Percentiles rank a stretch among this genome's conserved stretches.
These are phyloP conservation scores for Dendronephthya gigantea DNA, from an alignment of 64 coral and sea anemone species.

Conservation along the genomic window DNA sequence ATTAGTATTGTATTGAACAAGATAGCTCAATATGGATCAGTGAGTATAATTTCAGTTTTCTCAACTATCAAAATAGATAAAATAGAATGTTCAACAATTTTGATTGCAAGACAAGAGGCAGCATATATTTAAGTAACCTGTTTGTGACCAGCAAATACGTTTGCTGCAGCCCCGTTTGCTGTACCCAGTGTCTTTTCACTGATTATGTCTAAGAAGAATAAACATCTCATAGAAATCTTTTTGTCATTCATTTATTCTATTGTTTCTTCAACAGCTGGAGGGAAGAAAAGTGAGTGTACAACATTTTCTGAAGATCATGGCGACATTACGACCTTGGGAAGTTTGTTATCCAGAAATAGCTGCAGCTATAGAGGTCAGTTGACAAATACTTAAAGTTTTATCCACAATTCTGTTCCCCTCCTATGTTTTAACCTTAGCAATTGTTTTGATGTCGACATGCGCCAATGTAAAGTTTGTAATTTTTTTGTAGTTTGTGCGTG, in stretches of 20 bases:
- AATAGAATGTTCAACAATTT: no score
- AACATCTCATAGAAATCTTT: no score
- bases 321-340: slow-evolving; percentile 78
- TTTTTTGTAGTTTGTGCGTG: slow-evolving; percentile 58
- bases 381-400: background rate
- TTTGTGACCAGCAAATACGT: no score
- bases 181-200: no score
- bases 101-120: no score
- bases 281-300: slow-evolving; percentile 69
- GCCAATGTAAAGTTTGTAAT: background rate
- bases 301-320: slow-evolving; percentile 81
- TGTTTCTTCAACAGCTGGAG: slow-evolving; percentile 50
- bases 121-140: no score
- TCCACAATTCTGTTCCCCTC: background rate
- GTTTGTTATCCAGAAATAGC: slow-evolving; percentile 80
- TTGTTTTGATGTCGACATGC: no score
- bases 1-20: slow-evolving; percentile 67
- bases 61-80: no score
- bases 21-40: slow-evolving; percentile 78
- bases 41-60: no score
- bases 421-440: background rate
- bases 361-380: slow-evolving; percentile 79
- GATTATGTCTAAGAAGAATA: no score
- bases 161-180: no score
- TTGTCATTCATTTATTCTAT: no score